Base-by-base conservation (phyloP, 2,113 vertebrate genomes). In the Proteles cristata region DNA sequence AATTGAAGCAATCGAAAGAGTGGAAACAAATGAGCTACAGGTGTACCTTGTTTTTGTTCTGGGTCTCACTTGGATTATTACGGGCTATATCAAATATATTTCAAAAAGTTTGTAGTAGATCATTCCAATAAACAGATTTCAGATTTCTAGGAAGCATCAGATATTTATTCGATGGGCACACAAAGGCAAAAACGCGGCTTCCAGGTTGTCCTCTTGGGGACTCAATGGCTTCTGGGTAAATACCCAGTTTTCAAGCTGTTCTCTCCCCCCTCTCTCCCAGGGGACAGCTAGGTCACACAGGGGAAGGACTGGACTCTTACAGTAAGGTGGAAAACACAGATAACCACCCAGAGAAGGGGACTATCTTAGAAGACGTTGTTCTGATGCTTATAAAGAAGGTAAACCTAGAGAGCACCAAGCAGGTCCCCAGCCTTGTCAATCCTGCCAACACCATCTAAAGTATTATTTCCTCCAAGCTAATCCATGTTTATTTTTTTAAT, bases 1-100 rank as follows among this genome's bases (percentile, higher is more conserved):
- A 81, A 91, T 77, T 28, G 9, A 14, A 91, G 77, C 83, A 39
- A 71, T 31, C 33, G 87, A 89, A 91, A 81, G 7, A 4, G n/a
- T n/a, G 53, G 83, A 76, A 82, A 82, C 66, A 86, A 97, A 94
- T 83, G 91, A 92, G 84, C 85, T 97, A 96, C 93, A 97, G 96
- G 96, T 97, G 93, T 39, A 35, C 53, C 35, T 77, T 48, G 26
- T 82, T 95, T 83, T 39, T 73, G 92, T 15, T 69, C 80, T 19
- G 5, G 31, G 76, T 71, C 61, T 92, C 68, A 0, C 82, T 48
- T 61, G 74, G 73, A n/a, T 95, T 50, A 66, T 77, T 89, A 68
- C 2, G 31, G 35, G 17, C 17, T 66, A 9, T 39, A 85, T 50
- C 84, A 92, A 93, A 63, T 82, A 35, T n/a, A 73, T 93, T 92